Evolutionary conservation across 2,888 invertebrate genomes (phyloP).

Genomic region (Dryomyza anilis): DNA sequence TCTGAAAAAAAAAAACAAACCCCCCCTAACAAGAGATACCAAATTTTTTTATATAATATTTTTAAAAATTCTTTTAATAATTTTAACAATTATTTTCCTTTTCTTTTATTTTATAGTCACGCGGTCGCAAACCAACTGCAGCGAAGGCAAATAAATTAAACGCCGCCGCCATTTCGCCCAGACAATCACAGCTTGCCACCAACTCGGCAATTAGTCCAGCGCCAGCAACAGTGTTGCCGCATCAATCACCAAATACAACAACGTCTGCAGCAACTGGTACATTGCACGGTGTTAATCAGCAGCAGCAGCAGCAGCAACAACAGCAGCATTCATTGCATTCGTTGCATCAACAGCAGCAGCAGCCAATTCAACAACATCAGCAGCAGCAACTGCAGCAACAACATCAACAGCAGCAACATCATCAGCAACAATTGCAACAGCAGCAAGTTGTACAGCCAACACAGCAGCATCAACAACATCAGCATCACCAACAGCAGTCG

Average conservation of each 20-base stretch:
- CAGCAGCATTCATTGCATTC: no score
- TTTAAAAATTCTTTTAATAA: conserved; percentile 33
- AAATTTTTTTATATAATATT: no score
- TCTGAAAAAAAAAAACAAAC: no score
- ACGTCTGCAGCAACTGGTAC: conserved; percentile 42
- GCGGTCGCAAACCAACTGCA: conserved; percentile 54
- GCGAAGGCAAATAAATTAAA: conserved; percentile 58
- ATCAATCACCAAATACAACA: conserved; percentile 58
- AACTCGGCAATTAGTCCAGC: conserved; percentile 52
- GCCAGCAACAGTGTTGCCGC: conserved; percentile 53
- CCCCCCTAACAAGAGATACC: no score
- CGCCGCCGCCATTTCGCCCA: conserved; percentile 52
- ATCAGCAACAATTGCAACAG: conserved; percentile 41
- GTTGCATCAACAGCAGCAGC: conserved; percentile 45
- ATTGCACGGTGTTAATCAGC: conserved; percentile 36
- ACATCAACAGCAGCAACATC: conserved; percentile 42
- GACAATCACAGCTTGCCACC: conserved; percentile 37
- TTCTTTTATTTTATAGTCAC: conserved; percentile 45
- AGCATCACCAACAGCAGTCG: conserved; percentile 42
- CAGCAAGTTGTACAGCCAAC: conserved; percentile 37
- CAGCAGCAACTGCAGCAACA: conserved; percentile 42
- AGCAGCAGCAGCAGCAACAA: conserved; percentile 40
- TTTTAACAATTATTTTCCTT: conserved; percentile 22
- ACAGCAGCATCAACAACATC: conserved; percentile 43
- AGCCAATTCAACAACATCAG: conserved; percentile 38